Conservation (phyloP, 2,888 invertebrate species). For the Caenorhabditis becei region DNA sequence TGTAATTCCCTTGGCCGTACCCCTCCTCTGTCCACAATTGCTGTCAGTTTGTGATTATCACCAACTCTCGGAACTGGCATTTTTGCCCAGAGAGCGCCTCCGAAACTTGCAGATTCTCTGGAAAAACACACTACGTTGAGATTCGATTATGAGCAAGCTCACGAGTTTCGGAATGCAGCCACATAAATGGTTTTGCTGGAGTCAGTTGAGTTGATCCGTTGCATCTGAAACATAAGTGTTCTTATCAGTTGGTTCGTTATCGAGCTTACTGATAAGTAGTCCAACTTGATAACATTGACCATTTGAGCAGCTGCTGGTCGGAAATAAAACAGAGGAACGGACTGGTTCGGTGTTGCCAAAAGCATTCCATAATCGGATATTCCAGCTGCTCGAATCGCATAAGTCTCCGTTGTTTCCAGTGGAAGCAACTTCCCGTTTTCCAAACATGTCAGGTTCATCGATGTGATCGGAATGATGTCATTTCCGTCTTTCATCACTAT, state of each 20-base stretch:
- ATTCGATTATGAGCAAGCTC: background rate
- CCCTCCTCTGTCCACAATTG: conserved; percentile 51
- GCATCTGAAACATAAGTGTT: conserved; percentile 32
- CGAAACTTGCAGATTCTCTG: conserved; percentile 64
- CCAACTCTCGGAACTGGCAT: conserved; percentile 57
- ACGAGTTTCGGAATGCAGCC: conserved; percentile 61
- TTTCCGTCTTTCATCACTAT: conserved; percentile 26
- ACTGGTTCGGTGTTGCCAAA: conserved; percentile 38
- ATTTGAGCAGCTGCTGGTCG: conserved; percentile 63
- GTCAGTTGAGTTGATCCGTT: conserved; percentile 28
- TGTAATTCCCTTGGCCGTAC: conserved; percentile 43
- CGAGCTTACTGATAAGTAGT: conserved; percentile 48
- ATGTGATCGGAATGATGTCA: conserved; percentile 29
- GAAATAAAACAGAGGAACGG: conserved; percentile 64
- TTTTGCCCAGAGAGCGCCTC: conserved; percentile 64
- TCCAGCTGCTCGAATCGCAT: conserved; percentile 56
- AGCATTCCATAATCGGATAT: conserved; percentile 60
- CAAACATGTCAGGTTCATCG: conserved; percentile 47
- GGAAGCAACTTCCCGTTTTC: conserved; percentile 42
- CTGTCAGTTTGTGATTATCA: conserved; percentile 36
- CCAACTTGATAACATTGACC: conserved; percentile 61
- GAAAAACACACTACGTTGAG: background rate
- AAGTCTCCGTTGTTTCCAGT: conserved; percentile 50
- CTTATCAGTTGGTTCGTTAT: background rate
- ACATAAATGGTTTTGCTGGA: conserved; percentile 30